These are phyloP conservation scores for Ramazzottius varieornatus DNA, from an alignment of 2,888 invertebrate genomes.

Conservation along the genomic window DNA sequence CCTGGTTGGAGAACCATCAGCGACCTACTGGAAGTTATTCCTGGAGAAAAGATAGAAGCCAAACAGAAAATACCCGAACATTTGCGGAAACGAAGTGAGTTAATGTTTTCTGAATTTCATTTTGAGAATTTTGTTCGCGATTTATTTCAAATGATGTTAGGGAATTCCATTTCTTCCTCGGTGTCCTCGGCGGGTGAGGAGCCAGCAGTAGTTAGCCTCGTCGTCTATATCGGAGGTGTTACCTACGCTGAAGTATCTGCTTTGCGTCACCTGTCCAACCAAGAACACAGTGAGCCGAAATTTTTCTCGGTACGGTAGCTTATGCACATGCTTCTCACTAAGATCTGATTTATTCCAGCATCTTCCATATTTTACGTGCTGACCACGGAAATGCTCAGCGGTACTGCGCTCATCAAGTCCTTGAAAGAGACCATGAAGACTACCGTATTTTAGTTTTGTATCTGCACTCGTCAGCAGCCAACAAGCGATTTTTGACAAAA, in stretches of 20 bases:
- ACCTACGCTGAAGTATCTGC: conserved; percentile 66
- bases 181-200: conserved; percentile 19
- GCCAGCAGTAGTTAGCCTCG: conserved; percentile 39
- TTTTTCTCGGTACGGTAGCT: not conserved
- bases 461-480: no score
- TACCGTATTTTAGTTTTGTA: no score
- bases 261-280: conserved; percentile 26
- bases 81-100: conserved; percentile 22
- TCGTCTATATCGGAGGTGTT: conserved; percentile 87
- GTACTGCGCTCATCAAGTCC: conserved; percentile 51
- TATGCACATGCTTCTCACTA: not conserved
- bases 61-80: conserved; percentile 25
- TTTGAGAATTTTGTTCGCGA: not conserved
- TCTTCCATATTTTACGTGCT: not conserved
- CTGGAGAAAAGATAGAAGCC: conserved; percentile 39
- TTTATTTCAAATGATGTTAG: no score
- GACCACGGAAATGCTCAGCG: conserved; percentile 74
- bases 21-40: conserved; percentile 48
- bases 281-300: conserved; percentile 9
- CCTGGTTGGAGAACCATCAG: conserved; percentile 39
- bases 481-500: no score
- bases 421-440: conserved; percentile 28
- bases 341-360: not conserved
- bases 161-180: conserved; percentile 21
- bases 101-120: no score